phyloP scores from a whole-genome alignment of 2,797 vertebrate species.

The Crax fasciolata region DNA sequence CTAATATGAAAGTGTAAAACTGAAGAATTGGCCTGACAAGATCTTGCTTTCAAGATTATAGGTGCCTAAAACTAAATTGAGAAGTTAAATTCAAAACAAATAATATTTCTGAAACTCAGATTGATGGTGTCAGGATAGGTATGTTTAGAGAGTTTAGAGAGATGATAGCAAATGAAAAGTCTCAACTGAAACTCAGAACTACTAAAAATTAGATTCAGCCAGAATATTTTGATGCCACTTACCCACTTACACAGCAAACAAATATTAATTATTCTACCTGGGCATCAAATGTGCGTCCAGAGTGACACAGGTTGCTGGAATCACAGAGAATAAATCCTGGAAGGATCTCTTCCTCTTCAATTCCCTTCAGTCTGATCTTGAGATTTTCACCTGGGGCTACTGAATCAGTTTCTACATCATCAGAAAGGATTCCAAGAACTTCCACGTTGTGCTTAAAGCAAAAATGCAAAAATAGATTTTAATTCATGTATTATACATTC shows the following conservation, averaged over 20 bases:
- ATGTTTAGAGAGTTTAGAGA: not conserved
- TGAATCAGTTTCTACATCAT: slow-evolving; percentile 96
- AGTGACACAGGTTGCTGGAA: slow-evolving; percentile 95
- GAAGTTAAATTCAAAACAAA: not conserved
- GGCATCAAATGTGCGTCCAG: slow-evolving; percentile 96
- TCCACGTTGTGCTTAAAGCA: slow-evolving; percentile 92
- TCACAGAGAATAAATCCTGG: slow-evolving; percentile 97
- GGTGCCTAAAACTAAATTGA: not conserved
- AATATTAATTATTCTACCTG: slow-evolving; percentile 85
- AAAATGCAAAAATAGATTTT: not conserved
- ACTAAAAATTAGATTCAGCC: not conserved
- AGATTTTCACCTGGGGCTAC: slow-evolving; percentile 95
- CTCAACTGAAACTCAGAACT: not conserved
- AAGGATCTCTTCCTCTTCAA: slow-evolving; percentile 98
- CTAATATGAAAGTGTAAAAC: not conserved
- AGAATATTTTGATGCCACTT: not conserved
- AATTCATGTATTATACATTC: not conserved
- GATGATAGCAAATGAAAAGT: not conserved
- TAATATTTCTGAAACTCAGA: not conserved
- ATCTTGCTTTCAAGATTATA: not conserved
- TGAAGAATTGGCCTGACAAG: not conserved
- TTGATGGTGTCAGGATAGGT: not conserved
- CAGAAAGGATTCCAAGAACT: slow-evolving; percentile 95
- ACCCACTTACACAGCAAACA: not conserved
- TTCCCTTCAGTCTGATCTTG: slow-evolving; percentile 96